A percentile compares a stretch with the other conserved stretches of the same genome.
phyloP scores from a whole-genome alignment of 2,797 vertebrate genomes.

The Phataginus tricuspis region DNA sequence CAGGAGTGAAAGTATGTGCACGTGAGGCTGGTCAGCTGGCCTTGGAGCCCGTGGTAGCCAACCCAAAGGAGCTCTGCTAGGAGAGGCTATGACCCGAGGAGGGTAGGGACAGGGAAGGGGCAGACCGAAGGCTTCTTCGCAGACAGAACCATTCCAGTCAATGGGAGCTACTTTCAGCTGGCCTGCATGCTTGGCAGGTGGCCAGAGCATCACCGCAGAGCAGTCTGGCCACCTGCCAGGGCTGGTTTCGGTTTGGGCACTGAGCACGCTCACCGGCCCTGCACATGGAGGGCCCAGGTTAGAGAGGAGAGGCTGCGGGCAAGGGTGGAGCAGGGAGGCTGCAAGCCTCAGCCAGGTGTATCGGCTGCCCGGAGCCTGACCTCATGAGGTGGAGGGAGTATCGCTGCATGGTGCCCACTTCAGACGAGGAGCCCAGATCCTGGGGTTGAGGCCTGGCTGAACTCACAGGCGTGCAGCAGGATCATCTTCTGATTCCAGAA shows the following conservation, averaged over 20 bases:
- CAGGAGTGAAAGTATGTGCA: too few relatives aligned
- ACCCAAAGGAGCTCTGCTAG: not conserved
- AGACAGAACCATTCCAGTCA: not conserved
- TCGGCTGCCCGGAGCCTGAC: too few relatives aligned
- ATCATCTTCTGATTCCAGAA: too few relatives aligned
- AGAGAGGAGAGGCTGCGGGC: not conserved
- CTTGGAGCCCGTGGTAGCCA: not conserved
- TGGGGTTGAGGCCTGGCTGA: too few relatives aligned
- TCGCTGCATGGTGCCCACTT: too few relatives aligned
- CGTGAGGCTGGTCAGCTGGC: not conserved
- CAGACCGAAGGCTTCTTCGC: not conserved
- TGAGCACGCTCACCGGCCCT: not conserved
- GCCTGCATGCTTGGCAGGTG: not conserved
- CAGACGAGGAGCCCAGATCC: too few relatives aligned
- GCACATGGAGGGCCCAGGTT: not conserved
- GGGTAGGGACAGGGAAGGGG: not conserved
- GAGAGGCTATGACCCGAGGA: too few relatives aligned
- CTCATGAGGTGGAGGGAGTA: too few relatives aligned
- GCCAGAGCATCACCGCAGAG: not conserved
- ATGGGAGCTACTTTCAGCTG: not conserved
- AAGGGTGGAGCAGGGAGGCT: not conserved
- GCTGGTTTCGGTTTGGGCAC: not conserved
- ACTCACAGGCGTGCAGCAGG: too few relatives aligned
- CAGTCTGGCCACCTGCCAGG: not conserved
- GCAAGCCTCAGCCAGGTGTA: too few relatives aligned